Evolutionary conservation across 2,888 invertebrate genomes (phyloP), one percentile per base, ranked within the genome.

Genomic region (Drosophila anomelani): DNA sequence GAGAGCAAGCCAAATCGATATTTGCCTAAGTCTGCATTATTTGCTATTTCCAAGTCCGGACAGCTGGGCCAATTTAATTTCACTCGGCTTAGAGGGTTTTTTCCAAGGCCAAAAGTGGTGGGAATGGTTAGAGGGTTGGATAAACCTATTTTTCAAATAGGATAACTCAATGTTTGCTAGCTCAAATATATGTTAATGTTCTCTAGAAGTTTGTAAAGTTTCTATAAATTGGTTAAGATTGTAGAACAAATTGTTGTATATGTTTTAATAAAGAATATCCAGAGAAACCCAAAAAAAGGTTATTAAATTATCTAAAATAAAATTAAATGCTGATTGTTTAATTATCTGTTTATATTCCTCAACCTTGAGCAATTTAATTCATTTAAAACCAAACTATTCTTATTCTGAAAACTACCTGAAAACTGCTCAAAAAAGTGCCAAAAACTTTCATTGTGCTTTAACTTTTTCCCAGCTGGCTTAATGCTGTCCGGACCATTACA

Each of bases 1-100:
- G 51, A 43, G 20, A 44, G 6, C 43, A n/a, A 64, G 7, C 12
- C 36, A 29, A 64, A 66, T 66, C 64, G 64, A 66, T 66, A 63
- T 66, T 66, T 66, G 64, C 51, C 63, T 38, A 66, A 51, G 51
- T 66, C 26, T 44, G 64, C 32, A 53, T 44, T 64, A 63, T 62
- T 62, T 58, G 41, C 60, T 17, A 58, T 56, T 56, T 56, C 32
- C 4, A 20, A 9, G 8, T 20, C 12, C 23, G 29, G 39, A 29
- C 26, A 10, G 53, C 20, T 15, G 26, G 23, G 43, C 32, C 41
- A 61, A 34, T 41, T 56, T 32, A 26, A 54, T 54, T 54, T 36
- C 15, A 5, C 36, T 36, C 6, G 36, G 36, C 51, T 53, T 53
- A 9, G 32, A 15, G 2, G 20, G 23, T 36, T 23, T 53, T 20